Conservation (phyloP, 2,888 invertebrate genomes). For the Andrena praecox region DNA sequence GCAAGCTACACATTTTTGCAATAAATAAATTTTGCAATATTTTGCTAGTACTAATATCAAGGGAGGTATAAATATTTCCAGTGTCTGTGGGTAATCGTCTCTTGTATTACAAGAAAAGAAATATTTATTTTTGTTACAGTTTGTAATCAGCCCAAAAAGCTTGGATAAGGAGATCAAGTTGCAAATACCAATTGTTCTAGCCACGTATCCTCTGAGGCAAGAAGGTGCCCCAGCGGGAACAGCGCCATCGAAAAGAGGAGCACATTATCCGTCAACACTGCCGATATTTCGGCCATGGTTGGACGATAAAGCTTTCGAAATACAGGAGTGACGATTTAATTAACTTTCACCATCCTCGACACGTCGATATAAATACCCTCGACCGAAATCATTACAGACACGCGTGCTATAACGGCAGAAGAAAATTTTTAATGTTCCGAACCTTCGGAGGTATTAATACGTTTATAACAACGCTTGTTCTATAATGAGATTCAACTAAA, state of each 20-base stretch:
- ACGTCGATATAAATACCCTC: slow-evolving; percentile 7
- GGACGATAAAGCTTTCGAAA: slow-evolving; percentile 89
- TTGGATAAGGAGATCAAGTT: slow-evolving; percentile 96
- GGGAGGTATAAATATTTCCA: too few species aligned
- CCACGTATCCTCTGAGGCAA: slow-evolving; percentile 94
- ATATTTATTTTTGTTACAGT: slow-evolving; percentile 86
- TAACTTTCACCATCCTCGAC: slow-evolving; percentile 36
- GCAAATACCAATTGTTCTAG: slow-evolving; percentile 95
- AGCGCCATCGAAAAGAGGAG: slow-evolving; percentile 90
- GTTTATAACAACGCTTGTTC: slow-evolving; percentile 47
- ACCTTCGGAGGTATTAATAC: slow-evolving; percentile 27
- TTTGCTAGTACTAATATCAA: too few species aligned
- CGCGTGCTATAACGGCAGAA: neutral
- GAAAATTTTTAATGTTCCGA: neutral
- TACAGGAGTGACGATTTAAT: slow-evolving; percentile 79
- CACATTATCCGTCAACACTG: slow-evolving; percentile 96
- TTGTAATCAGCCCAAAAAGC: slow-evolving; percentile 96
- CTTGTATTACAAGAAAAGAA: neutral
- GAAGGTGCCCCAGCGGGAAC: slow-evolving; percentile 88
- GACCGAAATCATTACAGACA: neutral
- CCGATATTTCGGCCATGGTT: slow-evolving; percentile 97
- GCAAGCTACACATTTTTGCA: too few species aligned
- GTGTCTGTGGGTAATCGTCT: neutral
- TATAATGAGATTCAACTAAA: slow-evolving; percentile 2
- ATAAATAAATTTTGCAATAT: too few species aligned